Percentiles rank a stretch among this genome's conserved stretches.
phyloP scores from a whole-genome alignment of 1,140 invertebrate species.

The Pogonomyrmex californicus region DNA sequence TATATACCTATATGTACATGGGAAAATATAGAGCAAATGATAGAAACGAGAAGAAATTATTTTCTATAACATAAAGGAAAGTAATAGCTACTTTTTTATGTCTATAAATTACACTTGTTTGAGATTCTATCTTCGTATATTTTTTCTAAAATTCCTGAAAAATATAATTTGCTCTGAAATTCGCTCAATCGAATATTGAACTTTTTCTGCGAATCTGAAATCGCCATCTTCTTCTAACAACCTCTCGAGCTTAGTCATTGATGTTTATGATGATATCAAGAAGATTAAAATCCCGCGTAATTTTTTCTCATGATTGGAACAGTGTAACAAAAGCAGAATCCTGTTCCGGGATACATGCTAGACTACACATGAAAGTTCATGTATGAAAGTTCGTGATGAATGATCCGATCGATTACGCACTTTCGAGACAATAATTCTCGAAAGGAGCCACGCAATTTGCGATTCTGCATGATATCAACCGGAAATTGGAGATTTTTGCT shows the following conservation, averaged over 20 bases:
- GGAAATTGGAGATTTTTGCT: neutral
- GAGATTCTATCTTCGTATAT: neutral
- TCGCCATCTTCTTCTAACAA: neutral
- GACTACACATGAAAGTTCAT: slow-evolving; percentile 36
- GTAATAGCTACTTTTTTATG: neutral
- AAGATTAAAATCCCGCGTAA: neutral
- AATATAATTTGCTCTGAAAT: neutral
- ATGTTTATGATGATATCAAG: neutral
- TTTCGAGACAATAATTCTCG: slow-evolving; percentile 48
- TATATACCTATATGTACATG: slow-evolving; percentile 35
- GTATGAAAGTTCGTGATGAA: slow-evolving; percentile 42
- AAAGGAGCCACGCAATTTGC: slow-evolving; percentile 6
- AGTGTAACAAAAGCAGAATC: slow-evolving; percentile 45
- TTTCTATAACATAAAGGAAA: neutral
- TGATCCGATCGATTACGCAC: slow-evolving; percentile 33
- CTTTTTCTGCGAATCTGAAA: neutral
- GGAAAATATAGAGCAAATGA: neutral
- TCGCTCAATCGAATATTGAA: neutral
- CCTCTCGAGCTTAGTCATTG: neutral
- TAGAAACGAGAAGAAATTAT: neutral
- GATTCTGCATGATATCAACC: neutral
- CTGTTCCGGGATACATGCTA: slow-evolving; percentile 21
- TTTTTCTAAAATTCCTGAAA: neutral
- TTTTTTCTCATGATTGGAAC: slow-evolving; percentile 39
- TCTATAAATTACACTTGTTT: neutral